Evolutionary conservation across 2,113 vertebrate species (phyloP).

Genomic region (Symphodus melops): DNA sequence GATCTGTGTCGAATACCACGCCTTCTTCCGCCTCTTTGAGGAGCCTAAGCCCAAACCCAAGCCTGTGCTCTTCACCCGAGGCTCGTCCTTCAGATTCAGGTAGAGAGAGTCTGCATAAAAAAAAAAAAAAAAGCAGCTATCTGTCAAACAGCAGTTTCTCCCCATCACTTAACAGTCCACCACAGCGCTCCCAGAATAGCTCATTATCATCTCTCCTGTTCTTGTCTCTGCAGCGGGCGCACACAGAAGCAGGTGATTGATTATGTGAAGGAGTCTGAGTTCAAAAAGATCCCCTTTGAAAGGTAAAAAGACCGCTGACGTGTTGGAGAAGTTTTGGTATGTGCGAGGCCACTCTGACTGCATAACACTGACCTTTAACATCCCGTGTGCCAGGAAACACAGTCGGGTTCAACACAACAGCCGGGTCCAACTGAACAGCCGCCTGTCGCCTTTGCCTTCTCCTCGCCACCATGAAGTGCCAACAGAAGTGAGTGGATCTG

Average conservation of each 20-base stretch:
- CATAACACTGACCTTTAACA: conserved; percentile 47
- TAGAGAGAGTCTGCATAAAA: conserved; percentile 49
- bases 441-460: conserved; percentile 86
- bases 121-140: conserved; percentile 7
- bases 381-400: conserved; percentile 89
- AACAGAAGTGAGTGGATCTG: conserved; percentile 89
- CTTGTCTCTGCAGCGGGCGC: conserved; percentile 88
- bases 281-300: conserved; percentile 97
- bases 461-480: conserved; percentile 90
- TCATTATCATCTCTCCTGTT: conserved; percentile 47
- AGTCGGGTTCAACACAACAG: conserved; percentile 92
- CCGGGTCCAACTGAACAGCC: conserved; percentile 89
- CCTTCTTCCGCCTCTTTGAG: conserved; percentile 98
- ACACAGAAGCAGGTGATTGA: conserved; percentile 99
- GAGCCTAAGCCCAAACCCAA: conserved; percentile 97
- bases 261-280: conserved; percentile 95
- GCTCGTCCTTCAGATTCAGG: conserved; percentile 99
- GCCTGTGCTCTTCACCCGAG: conserved; percentile 94
- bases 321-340: conserved; percentile 23
- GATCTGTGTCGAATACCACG: conserved; percentile 97
- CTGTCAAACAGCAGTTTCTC: background rate
- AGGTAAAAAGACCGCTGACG: conserved; percentile 84
- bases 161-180: conserved; percentile 18
- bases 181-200: conserved; percentile 14
- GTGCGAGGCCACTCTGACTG: background rate